These are phyloP conservation scores for Pinna nobilis DNA, from an alignment of 1,140 invertebrate species.

Conservation along the genomic window DNA sequence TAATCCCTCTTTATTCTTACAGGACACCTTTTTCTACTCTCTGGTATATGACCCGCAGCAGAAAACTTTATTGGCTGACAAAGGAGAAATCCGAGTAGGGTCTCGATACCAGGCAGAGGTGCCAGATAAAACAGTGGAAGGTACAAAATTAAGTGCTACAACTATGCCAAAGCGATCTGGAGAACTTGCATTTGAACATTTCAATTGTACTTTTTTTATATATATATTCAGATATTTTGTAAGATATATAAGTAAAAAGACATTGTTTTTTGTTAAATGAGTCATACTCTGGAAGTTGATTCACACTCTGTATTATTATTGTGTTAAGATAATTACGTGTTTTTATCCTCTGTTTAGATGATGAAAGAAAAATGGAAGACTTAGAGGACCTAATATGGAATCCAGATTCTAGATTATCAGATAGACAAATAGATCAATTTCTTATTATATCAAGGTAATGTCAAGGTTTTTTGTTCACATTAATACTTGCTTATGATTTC, in stretches of 20 bases:
- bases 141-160: not conserved
- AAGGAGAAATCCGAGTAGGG: slow-evolving; percentile 93
- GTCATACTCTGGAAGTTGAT: too few species aligned
- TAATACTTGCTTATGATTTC: too few species aligned
- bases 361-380: slow-evolving; percentile 85
- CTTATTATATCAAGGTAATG: slow-evolving; percentile 90
- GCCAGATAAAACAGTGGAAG: slow-evolving; percentile 44
- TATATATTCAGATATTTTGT: too few species aligned
- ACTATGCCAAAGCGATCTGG: not conserved
- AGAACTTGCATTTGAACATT: not conserved
- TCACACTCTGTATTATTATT: not conserved
- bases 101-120: slow-evolving; percentile 96
- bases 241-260: too few species aligned
- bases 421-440: slow-evolving; percentile 99
- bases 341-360: too few species aligned
- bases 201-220: not conserved
- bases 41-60: slow-evolving; percentile 99
- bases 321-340: slow-evolving; percentile 3
- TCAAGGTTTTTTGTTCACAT: not conserved
- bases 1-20: slow-evolving; percentile 66
- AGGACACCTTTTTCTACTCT: slow-evolving; percentile 99
- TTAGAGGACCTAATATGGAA: slow-evolving; percentile 96
- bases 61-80: slow-evolving; percentile 98
- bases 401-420: slow-evolving; percentile 90
- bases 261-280: too few species aligned